Conservation (phyloP, 2,797 vertebrate species). For the Linurgus olivaceus region DNA sequence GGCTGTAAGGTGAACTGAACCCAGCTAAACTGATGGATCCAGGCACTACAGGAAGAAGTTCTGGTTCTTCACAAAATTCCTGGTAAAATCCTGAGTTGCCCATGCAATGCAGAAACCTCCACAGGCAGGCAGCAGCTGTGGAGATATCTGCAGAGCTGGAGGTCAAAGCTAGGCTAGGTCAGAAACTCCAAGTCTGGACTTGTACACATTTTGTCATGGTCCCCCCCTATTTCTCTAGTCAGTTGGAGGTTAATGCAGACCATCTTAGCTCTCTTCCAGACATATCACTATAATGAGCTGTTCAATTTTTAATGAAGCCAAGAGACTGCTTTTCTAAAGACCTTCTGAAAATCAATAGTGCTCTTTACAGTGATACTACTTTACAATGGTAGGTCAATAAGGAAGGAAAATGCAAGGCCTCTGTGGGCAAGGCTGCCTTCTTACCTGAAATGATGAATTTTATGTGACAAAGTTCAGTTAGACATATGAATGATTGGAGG, state of each 20-base stretch:
- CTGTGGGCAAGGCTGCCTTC: not conserved
- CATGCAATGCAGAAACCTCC: not conserved
- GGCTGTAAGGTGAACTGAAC: not conserved
- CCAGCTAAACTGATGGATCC: not conserved
- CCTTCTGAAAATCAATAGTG: slow-evolving; percentile 35
- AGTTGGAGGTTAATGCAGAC: not conserved
- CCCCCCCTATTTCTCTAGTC: not conserved
- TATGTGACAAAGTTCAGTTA: not conserved
- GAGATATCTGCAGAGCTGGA: not conserved
- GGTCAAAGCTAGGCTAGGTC: not conserved
- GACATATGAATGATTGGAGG: not conserved
- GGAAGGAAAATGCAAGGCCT: not conserved
- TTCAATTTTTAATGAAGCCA: slow-evolving; percentile 52
- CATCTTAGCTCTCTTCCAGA: not conserved
- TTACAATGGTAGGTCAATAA: slow-evolving; percentile 6
- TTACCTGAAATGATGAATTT: not conserved
- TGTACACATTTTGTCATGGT: not conserved
- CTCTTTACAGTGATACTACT: not conserved
- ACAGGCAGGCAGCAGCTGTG: not conserved
- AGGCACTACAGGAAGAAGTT: not conserved
- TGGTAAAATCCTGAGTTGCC: not conserved
- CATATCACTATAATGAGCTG: not conserved
- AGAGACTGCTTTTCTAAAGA: slow-evolving; percentile 12
- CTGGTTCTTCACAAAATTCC: not conserved
- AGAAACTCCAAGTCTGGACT: not conserved